Base-by-base conservation (phyloP, 2,888 invertebrate genomes). In the Spodoptera exigua region DNA sequence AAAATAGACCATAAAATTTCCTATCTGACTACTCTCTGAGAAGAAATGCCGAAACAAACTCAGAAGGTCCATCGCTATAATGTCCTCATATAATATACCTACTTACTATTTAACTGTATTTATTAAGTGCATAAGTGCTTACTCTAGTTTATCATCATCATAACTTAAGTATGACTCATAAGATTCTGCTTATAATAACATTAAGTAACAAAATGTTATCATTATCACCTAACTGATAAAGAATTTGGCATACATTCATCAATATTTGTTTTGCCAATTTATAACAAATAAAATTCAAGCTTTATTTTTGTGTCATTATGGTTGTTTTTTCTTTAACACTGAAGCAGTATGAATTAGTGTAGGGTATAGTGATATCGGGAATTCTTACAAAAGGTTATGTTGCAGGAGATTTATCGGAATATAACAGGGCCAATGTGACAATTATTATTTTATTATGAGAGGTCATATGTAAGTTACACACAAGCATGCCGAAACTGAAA, bases 171-270 rank as follows among this genome's bases (percentile, higher is more conserved):
- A 47, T 47, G 45, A 55, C 17, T 70, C 43, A 27, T n/a, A 52
- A 12, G 43, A 34, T 51, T 39, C 17, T 70, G 49, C 36, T 27
- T 44, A 27, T 14, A 52, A 49, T 48, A 71, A 48, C 27, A 59
- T 66, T 68, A 71, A 39, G 44, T 48, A 65, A 49, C 45, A 52
- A 70, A 27, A 5, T 35, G 12, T 11, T 17, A 36, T 3, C 48
- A 47, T 52, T 70, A 71, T 62, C 47, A 52, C 16, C 52, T 17
- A 56, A 35, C 32, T 58, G 57, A 57, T 61, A 60, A 58, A 27
- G 27, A 35, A 49, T 63, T 64, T 43, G 32, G 35, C 59, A 61
- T 34, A 44, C 37, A 62, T 2, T 16, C n/a, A 48, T 3, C n/a
- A 18, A n/a, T 13, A 34, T 37, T 56, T 51, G 3, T 27, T 39